Evolutionary conservation across 2,888 invertebrate genomes (phyloP), one percentile per base, ranked within the genome.

Genomic region (Vesta saturnalis): DNA sequence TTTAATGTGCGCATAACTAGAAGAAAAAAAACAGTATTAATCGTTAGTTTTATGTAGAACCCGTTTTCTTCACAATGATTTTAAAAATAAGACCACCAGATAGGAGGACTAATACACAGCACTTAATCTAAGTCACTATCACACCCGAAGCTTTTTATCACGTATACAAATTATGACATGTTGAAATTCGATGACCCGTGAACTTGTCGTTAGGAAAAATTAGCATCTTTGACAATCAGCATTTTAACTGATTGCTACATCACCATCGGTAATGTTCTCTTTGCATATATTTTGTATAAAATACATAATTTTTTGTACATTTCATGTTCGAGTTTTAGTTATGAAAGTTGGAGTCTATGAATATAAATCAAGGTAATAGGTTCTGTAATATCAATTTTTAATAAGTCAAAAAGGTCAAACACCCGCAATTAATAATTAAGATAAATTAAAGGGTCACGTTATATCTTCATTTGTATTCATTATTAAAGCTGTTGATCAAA

Each of bases 201-300:
- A 63, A 63, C 65, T 66, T 72, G 72, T 72, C 72, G 67, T 67
- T 70, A 66, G 65, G 72, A 70, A 69, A 72, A 72, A 72, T 72
- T 64, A 68, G 66, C 66, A 70, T 69, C 61, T 69, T 69, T 69
- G 69, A 70, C 69, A 63, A 66, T 63, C 66, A 62, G 63, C 63
- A 62, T 49, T 58, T 70, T 70, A 69, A 69, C 54, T 60, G 62
- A 63, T 70, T 56, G 66, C 66, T 66, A 61, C 66, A 63, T 49
- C 65, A 56, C 61, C 60, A 52, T 56, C 62, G 60, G 59, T 70
- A 63, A 63, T 70, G 66, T 66, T 63, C 62, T 70, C 69, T 58
- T 65, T 60, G 54, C 64, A 60, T 67, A 59, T 23, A 58, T 60
- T 67, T 63, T 35, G 57, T 55, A 23, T 43, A 58, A 58, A 21